Evolutionary conservation across 2,888 invertebrate genomes (phyloP), one percentile per base, ranked within the genome.

Genomic region (Lycophotia porphyrea): DNA sequence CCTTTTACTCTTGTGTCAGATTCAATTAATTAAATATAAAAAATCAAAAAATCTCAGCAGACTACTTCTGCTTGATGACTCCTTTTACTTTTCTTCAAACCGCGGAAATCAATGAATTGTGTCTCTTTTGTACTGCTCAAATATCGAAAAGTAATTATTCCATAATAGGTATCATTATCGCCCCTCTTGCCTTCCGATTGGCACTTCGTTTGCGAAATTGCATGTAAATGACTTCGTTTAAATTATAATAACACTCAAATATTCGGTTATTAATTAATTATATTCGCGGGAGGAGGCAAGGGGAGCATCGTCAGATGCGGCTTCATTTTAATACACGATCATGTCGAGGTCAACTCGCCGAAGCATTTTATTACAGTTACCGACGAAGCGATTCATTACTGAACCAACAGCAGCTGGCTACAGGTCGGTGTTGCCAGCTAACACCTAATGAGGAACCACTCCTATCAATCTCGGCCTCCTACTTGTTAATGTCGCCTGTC

Each of bases 231-330:
- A 73, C 68, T 55, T 73, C 31, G 66, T 8, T 44, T 60, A 36
- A 84, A 81, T 87, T 61, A 44, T 75, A 78, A 78, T 81, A 74
- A 68, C 76, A 69, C 24, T 76, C 39, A 66, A 73, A 69, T 70
- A 71, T 74, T 75, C 64, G 21, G 68, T 67, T 44, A 81, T 55
- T 78, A 61, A 78, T 60, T 76, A 68, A 71, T 74, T 47, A 70
- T 52, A 74, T 68, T 68, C 31, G 31, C n/a, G 49, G 24, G 24
- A 24, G 13, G 15, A 55, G 34, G 18, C 27, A 2, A 15, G 24
- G 4, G 39, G 21, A 5, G n/a, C 5, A 60, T 42, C 52, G 47
- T n/a, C 66, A 67, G 70, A 24, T 60, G 63, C 73, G 55, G 63
- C 34, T 67, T 60, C 36, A 65, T 71, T n/a, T n/a, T 52, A 52